Percentiles rank a stretch among this genome's conserved stretches.
phyloP scores from a whole-genome alignment of 2,113 vertebrate species.

The Myiagra hebetior region DNA sequence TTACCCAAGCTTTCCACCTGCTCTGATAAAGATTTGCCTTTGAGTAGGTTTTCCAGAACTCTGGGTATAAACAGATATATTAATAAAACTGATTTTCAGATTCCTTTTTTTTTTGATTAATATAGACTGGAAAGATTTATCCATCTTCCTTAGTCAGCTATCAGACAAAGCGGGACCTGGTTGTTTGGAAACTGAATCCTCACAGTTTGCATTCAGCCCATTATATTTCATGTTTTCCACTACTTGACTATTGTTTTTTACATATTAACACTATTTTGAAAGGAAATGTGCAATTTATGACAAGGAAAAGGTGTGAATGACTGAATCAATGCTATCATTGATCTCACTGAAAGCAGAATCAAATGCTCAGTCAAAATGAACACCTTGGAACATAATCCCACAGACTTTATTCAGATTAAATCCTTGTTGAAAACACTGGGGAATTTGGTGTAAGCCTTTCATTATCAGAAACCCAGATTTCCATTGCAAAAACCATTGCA shows the following conservation, averaged over 20 bases:
- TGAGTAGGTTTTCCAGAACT: not conserved
- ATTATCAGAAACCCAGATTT: slow-evolving; percentile 3
- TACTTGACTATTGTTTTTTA: not conserved
- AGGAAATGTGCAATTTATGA: not conserved
- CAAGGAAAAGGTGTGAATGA: not conserved
- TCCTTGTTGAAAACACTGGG: not conserved
- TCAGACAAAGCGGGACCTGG: not conserved
- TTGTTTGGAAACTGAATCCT: not conserved
- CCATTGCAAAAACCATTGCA: not conserved
- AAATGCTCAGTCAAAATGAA: not conserved
- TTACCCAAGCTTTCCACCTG: not conserved
- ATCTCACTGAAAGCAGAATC: not conserved
- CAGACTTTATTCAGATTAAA: slow-evolving; percentile 21
- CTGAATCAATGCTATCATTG: slow-evolving; percentile 17
- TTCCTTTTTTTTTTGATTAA: not conserved
- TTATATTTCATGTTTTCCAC: not conserved
- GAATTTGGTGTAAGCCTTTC: not conserved
- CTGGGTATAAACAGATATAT: not conserved
- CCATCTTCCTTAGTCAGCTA: not conserved
- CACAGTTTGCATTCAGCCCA: not conserved
- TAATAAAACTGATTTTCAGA: not conserved
- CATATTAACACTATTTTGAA: slow-evolving; percentile 1
- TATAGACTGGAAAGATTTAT: not conserved
- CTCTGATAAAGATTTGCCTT: not conserved
- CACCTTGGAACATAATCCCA: not conserved